Conservation (phyloP, 1,140 invertebrate genomes). For the Conus ventricosus region DNA sequence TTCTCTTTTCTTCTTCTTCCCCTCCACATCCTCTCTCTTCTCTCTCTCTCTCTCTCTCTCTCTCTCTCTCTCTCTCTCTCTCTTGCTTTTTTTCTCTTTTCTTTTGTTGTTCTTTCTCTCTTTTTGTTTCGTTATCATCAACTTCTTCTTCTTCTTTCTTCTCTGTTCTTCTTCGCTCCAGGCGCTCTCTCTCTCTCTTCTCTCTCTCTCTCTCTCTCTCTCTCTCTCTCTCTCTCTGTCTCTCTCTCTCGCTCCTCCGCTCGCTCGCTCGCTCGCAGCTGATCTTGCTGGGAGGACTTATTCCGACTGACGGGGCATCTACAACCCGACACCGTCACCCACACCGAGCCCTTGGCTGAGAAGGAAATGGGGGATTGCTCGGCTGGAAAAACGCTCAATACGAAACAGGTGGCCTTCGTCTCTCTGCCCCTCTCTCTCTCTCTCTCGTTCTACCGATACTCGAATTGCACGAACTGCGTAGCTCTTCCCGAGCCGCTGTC, state of each 20-base stretch:
- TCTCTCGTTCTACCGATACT: slow-evolving; percentile 13
- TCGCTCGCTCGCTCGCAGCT: not conserved
- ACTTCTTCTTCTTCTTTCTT: not conserved
- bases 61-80: not conserved
- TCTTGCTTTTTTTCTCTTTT: not conserved
- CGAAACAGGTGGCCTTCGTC: slow-evolving; percentile 18
- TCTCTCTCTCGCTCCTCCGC: not conserved
- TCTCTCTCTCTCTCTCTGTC: not conserved
- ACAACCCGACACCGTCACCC: not conserved
- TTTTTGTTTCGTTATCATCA: not conserved
- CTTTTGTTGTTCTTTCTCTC: not conserved
- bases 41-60: not conserved
- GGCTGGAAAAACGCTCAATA: slow-evolving; percentile 12
- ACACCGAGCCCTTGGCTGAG: not conserved
- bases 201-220: not conserved
- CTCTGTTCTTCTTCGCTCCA: too few relatives aligned
- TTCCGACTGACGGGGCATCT: slow-evolving; percentile 1
- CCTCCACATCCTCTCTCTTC: not conserved
- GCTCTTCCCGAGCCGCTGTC: not conserved
- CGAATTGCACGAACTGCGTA: not conserved
- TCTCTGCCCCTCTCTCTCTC: not conserved
- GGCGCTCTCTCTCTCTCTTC: not conserved
- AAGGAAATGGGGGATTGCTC: slow-evolving; percentile 23
- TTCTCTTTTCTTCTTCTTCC: too few relatives aligned
- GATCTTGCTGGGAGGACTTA: not conserved